Percentiles rank a stretch among this genome's conserved stretches.
Evolutionary conservation across 92 coral and sea anemone genomes (phyloP).

Genomic region (Pocillopora grandis): DNA sequence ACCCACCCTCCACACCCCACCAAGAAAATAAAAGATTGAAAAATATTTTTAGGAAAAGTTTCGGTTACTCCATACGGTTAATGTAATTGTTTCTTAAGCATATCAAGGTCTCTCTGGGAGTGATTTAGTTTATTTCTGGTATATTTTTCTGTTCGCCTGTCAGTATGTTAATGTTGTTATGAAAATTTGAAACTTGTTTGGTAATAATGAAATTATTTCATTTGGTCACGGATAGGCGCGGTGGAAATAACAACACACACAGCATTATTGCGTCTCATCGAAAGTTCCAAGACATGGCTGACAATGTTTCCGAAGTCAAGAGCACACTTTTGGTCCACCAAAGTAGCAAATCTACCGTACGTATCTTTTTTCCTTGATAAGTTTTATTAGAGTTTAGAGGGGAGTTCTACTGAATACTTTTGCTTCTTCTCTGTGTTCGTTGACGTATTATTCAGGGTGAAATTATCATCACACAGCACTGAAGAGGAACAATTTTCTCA

Average conservation of each 20-base stretch:
- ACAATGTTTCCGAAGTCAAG: slow-evolving; percentile 72
- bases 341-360: slow-evolving; percentile 54
- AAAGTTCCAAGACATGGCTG: slow-evolving; percentile 73
- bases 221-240: slow-evolving; percentile 14
- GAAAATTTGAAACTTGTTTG: background rate
- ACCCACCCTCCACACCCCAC: too few relatives aligned
- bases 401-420: too few relatives aligned
- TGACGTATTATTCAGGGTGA: too few relatives aligned
- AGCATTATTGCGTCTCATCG: slow-evolving; percentile 22
- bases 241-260: slow-evolving; percentile 15
- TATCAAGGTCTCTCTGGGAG: background rate
- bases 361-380: background rate
- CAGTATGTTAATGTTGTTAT: background rate
- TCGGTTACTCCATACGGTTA: too few relatives aligned
- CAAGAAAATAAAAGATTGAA: too few relatives aligned
- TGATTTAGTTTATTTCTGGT: background rate
- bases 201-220: background rate
- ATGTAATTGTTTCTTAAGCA: background rate
- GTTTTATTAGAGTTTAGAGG: background rate
- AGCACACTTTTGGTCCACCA: slow-evolving; percentile 70
- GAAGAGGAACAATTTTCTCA: too few relatives aligned
- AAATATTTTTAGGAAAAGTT: too few relatives aligned
- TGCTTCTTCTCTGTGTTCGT: too few relatives aligned
- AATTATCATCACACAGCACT: too few relatives aligned
- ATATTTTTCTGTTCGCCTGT: background rate